Percentiles rank a stretch among this genome's conserved stretches.
These are phyloP conservation scores for Lymantria monacha DNA, from an alignment of 2,888 invertebrate species.

Conservation along the genomic window DNA sequence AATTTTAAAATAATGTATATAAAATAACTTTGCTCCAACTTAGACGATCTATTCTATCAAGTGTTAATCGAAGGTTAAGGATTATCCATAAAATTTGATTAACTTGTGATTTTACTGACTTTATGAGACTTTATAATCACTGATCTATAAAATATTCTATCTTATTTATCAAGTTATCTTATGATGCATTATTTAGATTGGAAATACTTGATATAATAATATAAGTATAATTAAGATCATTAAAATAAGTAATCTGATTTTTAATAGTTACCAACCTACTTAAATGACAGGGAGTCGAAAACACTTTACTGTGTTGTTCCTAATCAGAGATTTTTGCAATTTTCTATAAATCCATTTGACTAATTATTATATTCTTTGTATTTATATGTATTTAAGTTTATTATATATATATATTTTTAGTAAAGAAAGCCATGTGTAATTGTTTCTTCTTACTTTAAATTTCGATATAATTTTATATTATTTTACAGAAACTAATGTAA, in stretches of 20 bases:
- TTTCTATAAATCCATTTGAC: constrained; percentile 50
- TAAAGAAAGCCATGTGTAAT: too few relatives aligned
- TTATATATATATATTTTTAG: neutral
- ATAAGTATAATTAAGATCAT: constrained; percentile 8
- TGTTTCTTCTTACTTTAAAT: too few relatives aligned
- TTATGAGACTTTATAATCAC: too few relatives aligned
- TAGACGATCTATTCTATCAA: neutral
- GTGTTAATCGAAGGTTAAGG: too few relatives aligned
- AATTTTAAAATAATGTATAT: neutral
- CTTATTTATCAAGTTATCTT: neutral
- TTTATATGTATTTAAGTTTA: neutral
- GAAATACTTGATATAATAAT: constrained; percentile 1
- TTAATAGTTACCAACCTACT: neutral
- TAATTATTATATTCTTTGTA: constrained; percentile 24
- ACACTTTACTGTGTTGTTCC: constrained; percentile 22
- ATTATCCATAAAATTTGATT: too few relatives aligned
- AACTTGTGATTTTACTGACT: too few relatives aligned
- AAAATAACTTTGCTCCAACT: neutral
- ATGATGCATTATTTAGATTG: neutral
- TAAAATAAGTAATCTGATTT: constrained; percentile 1
- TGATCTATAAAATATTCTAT: too few relatives aligned
- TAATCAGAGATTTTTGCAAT: constrained; percentile 6
- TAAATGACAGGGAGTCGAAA: constrained; percentile 25
- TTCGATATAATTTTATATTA: neutral
- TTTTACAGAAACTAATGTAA: neutral